phyloP scores from a whole-genome alignment of 2,113 vertebrate genomes.

The Muntiacus muntjak region DNA sequence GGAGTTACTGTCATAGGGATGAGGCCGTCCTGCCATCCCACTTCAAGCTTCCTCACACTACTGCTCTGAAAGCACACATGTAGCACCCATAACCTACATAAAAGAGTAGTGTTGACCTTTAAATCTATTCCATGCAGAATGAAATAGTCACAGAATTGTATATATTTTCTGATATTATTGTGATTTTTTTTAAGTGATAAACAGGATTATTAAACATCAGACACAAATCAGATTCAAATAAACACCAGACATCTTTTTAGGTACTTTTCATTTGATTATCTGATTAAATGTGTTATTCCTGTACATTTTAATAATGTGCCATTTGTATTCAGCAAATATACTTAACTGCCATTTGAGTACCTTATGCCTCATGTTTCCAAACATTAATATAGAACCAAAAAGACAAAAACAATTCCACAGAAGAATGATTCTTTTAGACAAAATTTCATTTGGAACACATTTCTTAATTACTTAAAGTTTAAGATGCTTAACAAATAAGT shows the following conservation, averaged over 20 bases:
- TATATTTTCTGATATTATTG: slow-evolving; percentile 50
- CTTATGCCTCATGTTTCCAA: neutral
- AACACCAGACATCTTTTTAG: neutral
- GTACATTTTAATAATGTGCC: neutral
- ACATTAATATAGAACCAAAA: neutral
- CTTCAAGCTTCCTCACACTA: slow-evolving; percentile 87
- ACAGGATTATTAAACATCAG: slow-evolving; percentile 36
- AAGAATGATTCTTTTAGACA: slow-evolving; percentile 3
- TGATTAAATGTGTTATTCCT: neutral
- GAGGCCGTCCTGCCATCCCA: slow-evolving; percentile 94
- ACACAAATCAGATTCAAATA: slow-evolving; percentile 33
- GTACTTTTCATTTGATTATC: slow-evolving; percentile 31
- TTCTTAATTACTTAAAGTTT: slow-evolving; percentile 37
- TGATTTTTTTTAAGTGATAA: slow-evolving; percentile 22
- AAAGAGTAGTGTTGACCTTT: slow-evolving; percentile 83
- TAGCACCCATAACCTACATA: slow-evolving; percentile 88
- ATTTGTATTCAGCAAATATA: slow-evolving; percentile 34
- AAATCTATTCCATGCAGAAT: slow-evolving; percentile 74
- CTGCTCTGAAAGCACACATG: slow-evolving; percentile 84
- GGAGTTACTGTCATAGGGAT: slow-evolving; percentile 96
- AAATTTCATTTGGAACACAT: slow-evolving; percentile 23
- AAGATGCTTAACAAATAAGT: slow-evolving; percentile 30
- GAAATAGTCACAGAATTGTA: slow-evolving; percentile 69
- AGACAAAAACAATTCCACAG: slow-evolving; percentile 22
- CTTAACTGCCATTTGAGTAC: neutral